A percentile compares a stretch with the other conserved stretches of the same genome.
Conservation (phyloP, 2,797 vertebrate species). For the Propithecus deckenii region DNA sequence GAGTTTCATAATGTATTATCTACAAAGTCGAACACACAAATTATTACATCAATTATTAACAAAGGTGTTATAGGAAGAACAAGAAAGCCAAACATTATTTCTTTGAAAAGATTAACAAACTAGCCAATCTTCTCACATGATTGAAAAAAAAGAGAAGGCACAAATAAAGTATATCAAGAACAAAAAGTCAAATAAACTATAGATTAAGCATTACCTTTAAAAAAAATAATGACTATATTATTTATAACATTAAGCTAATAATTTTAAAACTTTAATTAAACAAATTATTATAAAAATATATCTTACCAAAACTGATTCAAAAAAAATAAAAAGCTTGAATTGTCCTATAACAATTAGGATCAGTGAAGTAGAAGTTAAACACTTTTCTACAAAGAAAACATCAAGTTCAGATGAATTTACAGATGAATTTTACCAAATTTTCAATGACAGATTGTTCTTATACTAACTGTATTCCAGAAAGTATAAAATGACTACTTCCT, state of each 20-base stretch:
- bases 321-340: background rate
- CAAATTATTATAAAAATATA: background rate
- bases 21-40: background rate
- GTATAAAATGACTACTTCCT: background rate
- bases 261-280: background rate
- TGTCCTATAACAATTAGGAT: background rate
- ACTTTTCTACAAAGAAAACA: background rate
- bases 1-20: background rate
- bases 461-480: background rate
- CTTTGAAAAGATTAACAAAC: background rate
- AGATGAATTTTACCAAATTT: background rate
- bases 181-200: background rate
- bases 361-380: background rate
- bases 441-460: background rate
- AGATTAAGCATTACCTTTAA: background rate
- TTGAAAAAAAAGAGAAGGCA: background rate
- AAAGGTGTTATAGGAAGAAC: background rate
- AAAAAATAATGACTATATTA: background rate
- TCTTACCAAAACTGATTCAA: background rate
- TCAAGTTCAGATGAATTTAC: background rate
- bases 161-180: background rate
- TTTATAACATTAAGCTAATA: background rate
- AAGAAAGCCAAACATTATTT: background rate
- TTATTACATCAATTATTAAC: background rate
- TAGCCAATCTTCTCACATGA: background rate